A percentile compares a stretch with the other conserved stretches of the same genome.
phyloP scores from a whole-genome alignment of 2,113 vertebrate species.

The Probosciger aterrimus region DNA sequence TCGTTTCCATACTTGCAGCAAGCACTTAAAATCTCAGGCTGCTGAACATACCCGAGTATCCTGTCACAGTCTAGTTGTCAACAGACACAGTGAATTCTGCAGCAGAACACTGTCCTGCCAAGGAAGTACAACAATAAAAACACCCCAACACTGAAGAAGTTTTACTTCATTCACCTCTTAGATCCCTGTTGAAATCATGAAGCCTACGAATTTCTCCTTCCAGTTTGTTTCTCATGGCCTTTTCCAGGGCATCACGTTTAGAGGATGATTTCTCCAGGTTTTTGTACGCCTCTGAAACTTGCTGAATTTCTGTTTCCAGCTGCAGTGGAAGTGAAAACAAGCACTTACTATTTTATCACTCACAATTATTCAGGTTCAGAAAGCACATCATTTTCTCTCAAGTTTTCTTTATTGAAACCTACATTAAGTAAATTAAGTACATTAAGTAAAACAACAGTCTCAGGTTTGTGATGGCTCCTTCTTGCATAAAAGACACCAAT shows the following conservation, averaged over 20 bases:
- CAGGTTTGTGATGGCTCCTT: not conserved
- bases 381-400: not conserved
- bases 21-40: not conserved
- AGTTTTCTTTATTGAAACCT: not conserved
- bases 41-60: not conserved
- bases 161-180: conserved; percentile 84
- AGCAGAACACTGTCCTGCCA: not conserved
- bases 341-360: not conserved
- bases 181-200: conserved; percentile 97
- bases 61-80: not conserved
- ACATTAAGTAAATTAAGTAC: too few relatives aligned
- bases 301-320: conserved; percentile 96
- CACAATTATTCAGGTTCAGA: not conserved
- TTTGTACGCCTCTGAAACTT: conserved; percentile 95
- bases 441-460: not conserved
- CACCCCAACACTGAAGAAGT: not conserved
- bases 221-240: conserved; percentile 97
- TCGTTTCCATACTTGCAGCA: not conserved
- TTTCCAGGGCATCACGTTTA: conserved; percentile 93
- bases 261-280: conserved; percentile 95
- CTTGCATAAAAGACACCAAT: not conserved
- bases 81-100: not conserved
- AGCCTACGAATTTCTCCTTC: conserved; percentile 95
- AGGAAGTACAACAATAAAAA: not conserved
- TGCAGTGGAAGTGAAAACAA: conserved; percentile 53